These are phyloP conservation scores for Chromobotia macracanthus DNA, from an alignment of 2,797 vertebrate genomes.

Conservation along the genomic window DNA sequence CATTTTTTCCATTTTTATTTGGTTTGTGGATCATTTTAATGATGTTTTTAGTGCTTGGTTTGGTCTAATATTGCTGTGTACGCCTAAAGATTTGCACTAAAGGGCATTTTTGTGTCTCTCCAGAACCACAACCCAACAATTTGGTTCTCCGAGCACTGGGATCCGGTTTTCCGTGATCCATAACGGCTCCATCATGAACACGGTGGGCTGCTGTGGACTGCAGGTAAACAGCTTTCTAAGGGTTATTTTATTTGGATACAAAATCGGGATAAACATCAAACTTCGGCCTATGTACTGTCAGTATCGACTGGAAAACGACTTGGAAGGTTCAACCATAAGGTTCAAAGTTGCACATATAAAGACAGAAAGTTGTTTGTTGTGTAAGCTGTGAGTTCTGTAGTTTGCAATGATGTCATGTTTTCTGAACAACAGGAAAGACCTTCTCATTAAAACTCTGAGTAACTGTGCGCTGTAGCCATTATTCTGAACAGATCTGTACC, in stretches of 20 bases:
- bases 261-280: too few relatives aligned
- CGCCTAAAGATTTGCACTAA: background rate
- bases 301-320: too few relatives aligned
- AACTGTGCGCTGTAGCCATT: constrained; percentile 39
- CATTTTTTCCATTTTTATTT: background rate
- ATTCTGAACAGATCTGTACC: background rate
- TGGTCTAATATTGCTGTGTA: too few relatives aligned
- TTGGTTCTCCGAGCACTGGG: constrained; percentile 91
- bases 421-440: constrained; percentile 64
- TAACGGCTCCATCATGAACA: constrained; percentile 94
- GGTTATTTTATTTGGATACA: background rate
- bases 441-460: constrained; percentile 23
- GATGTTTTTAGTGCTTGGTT: background rate
- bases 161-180: constrained; percentile 90
- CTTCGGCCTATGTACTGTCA: too few relatives aligned
- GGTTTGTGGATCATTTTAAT: background rate
- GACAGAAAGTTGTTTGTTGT: constrained; percentile 27
- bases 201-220: constrained; percentile 93
- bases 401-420: constrained; percentile 46
- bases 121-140: constrained; percentile 97
- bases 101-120: constrained; percentile 37
- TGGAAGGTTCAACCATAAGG: too few relatives aligned
- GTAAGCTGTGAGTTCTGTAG: constrained; percentile 25
- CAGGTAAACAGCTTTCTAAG: constrained; percentile 79
- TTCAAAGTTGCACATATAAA: too few relatives aligned